These are phyloP conservation scores for Monochamus saltuarius DNA, from an alignment of 1,140 invertebrate species.

Conservation along the genomic window DNA sequence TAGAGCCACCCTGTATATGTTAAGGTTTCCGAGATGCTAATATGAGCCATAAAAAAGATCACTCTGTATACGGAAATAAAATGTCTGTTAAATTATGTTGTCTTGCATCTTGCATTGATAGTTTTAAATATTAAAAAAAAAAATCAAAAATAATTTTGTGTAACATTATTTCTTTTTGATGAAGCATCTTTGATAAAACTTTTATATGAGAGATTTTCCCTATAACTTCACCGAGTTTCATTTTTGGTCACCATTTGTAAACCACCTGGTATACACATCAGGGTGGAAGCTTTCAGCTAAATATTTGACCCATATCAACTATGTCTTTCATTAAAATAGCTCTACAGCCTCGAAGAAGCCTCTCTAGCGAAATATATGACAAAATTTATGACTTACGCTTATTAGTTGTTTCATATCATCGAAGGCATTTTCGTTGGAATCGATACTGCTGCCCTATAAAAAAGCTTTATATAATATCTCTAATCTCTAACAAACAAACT, in stretches of 20 bases:
- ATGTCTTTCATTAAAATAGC: neutral
- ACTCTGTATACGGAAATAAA: neutral
- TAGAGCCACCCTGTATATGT: too few species aligned
- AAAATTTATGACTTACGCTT: conserved; percentile 50
- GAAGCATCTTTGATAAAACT: too few species aligned
- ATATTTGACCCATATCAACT: neutral
- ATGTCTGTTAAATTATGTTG: neutral
- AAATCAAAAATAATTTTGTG: too few species aligned
- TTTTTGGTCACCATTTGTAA: too few species aligned
- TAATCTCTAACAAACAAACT: neutral
- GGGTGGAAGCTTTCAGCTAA: neutral
- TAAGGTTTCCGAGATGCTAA: too few species aligned
- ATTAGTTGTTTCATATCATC: conserved; percentile 60
- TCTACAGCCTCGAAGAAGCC: neutral
- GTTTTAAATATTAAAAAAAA: conserved; percentile 3
- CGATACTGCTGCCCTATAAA: conserved; percentile 56
- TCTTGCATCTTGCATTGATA: too few species aligned
- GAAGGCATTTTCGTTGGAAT: conserved; percentile 57
- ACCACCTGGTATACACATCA: too few species aligned
- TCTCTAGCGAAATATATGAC: conserved; percentile 9
- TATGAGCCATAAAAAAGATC: too few species aligned
- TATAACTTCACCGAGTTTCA: too few species aligned
- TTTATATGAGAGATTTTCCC: too few species aligned
- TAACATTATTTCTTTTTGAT: too few species aligned
- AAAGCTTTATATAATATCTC: neutral